Evolutionary conservation across 2,113 vertebrate genomes (phyloP).

Genomic region (Lepus timidus): DNA sequence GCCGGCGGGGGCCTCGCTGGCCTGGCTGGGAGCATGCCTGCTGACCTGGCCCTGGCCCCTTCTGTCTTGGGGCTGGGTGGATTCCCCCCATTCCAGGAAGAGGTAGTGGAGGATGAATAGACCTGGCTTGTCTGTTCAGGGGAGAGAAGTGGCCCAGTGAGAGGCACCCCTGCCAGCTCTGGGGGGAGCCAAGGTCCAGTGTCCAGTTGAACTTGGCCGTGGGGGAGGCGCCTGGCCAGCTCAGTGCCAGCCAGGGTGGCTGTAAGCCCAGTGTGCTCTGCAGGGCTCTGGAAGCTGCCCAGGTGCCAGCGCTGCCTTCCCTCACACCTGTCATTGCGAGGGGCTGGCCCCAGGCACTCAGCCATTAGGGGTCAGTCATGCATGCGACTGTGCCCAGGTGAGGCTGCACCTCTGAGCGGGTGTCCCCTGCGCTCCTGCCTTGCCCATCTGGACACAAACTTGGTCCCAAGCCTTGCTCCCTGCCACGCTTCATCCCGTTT

Average conservation of each 20-base stretch:
- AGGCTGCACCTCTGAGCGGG: too few relatives aligned
- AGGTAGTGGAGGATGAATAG: neutral
- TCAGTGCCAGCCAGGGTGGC: neutral
- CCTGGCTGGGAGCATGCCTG: neutral
- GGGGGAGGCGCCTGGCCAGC: neutral
- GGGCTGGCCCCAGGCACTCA: neutral
- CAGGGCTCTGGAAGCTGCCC: neutral
- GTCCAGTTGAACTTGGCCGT: accelerated
- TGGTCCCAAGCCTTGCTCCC: neutral
- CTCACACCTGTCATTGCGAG: neutral
- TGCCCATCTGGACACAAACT: too few relatives aligned
- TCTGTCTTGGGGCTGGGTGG: neutral
- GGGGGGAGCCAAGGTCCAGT: neutral
- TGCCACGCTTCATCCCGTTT: neutral
- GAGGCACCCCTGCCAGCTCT: neutral
- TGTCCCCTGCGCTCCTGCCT: neutral
- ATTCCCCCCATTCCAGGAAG: neutral
- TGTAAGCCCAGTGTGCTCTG: neutral
- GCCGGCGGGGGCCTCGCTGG: neutral
- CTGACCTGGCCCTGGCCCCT: neutral
- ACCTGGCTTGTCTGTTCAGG: neutral
- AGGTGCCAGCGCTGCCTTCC: neutral
- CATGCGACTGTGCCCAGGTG: neutral
- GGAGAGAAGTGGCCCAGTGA: neutral
- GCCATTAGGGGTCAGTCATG: neutral